Base-by-base conservation (phyloP, 2,888 invertebrate species). In the Agelastica alni region DNA sequence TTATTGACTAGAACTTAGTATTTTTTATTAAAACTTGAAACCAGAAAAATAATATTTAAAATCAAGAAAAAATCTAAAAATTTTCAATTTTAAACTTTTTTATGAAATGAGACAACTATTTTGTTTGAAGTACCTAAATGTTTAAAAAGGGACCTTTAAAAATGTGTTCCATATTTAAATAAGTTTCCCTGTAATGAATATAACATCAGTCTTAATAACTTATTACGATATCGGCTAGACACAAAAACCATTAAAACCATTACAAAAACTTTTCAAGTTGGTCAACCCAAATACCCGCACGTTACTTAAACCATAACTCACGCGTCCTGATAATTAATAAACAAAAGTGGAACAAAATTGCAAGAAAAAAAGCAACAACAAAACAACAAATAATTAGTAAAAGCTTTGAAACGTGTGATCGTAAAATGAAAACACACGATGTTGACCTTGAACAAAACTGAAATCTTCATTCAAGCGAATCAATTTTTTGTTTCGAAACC, bases 391-490 rank as follows among this genome's bases (percentile, higher is more conserved):
- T 46, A 46, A 46, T 46, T 46, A 46, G 46, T 46, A 46, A 46
- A 37, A 46, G 36, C 37, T 46, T 37, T 46, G 28, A 46, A 45
- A 45, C 26, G 9, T 34, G 10, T 22, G 13, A 37, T 37, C 46
- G 17, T 37, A 20, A 46, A 22, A 14, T 12, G n/a, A 45, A 36
- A 34, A 36, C 18, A 37, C 46, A 46, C 46, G 46, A 46, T 14
- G 26, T 46, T 46, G 37, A 46, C 46, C 46, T 46, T 46, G 46
- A 46, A 46, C 36, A 46, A 46, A 46, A 46, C 36, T 37, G 46
- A 46, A 36, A 46, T 45, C 14, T 45, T 4, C 13, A 31, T n/a
- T 34, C 26, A 26, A 26, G 26, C 26, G 26, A n/a, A n/a, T n/a
- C n/a, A n/a, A n/a, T n/a, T n/a, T n/a, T n/a, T n/a, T n/a, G n/a